Percentiles rank a stretch among this genome's conserved stretches.
These are phyloP conservation scores for Pipistrellus pygmaeus DNA, from an alignment of 2,797 vertebrate genomes.

Conservation along the genomic window DNA sequence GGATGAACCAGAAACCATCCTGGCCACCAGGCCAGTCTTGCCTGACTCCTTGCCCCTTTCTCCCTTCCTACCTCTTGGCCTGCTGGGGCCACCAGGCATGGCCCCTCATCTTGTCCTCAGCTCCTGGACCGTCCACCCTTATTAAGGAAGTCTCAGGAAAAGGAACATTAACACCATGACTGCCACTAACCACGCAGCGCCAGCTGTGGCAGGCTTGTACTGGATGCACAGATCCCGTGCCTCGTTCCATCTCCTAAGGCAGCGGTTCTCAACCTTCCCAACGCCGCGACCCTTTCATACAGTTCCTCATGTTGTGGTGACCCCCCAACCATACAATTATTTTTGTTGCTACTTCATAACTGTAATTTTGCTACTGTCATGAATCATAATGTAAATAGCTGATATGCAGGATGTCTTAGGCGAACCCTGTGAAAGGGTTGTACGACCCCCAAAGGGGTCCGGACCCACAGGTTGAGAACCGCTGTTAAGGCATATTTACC, in stretches of 20 bases:
- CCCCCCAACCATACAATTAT: no score
- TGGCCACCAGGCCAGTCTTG: neutral
- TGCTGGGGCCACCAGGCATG: neutral
- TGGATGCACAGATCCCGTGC: neutral
- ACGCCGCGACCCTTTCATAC: no score
- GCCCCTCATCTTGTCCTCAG: neutral
- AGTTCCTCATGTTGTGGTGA: no score
- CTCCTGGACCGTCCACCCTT: neutral
- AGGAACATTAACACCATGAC: neutral
- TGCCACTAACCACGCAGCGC: accelerated
- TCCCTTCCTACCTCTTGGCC: neutral
- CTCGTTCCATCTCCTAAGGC: neutral
- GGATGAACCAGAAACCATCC: neutral
- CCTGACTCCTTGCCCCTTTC: neutral
- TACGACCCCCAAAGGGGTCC: no score
- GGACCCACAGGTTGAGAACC: no score
- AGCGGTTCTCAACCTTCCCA: no score
- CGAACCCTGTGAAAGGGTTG: no score
- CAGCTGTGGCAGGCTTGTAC: neutral
- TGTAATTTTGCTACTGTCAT: no score
- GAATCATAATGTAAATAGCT: no score
- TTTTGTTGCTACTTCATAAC: no score
- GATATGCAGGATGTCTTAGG: no score
- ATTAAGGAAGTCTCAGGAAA: neutral
- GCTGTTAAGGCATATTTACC: neutral